Conservation (phyloP, 2,797 vertebrate species). For the Choloepus didactylus region DNA sequence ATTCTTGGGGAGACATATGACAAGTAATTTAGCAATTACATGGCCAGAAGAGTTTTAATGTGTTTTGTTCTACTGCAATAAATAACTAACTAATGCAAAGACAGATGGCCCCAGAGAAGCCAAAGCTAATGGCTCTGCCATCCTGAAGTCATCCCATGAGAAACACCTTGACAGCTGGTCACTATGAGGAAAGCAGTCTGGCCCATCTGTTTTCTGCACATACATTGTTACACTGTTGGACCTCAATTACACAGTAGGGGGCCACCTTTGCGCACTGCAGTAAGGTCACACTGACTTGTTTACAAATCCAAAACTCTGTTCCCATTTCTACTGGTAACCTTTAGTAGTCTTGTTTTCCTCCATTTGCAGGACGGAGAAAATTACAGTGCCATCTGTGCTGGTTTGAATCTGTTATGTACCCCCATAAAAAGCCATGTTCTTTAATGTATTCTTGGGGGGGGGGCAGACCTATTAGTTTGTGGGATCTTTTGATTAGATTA, state of each 20-base stretch:
- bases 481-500: no score
- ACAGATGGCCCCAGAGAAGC: constrained; percentile 49
- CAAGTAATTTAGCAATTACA: constrained; percentile 61
- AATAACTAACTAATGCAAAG: background rate
- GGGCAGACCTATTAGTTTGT: no score
- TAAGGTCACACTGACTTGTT: background rate
- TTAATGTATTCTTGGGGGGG: no score
- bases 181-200: background rate
- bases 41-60: background rate
- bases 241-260: background rate
- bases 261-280: background rate
- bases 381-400: background rate
- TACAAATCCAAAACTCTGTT: background rate
- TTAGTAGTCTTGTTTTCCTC: background rate
- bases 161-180: constrained; percentile 16
- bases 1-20: constrained; percentile 30
- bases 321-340: background rate
- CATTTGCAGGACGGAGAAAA: background rate
- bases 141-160: background rate
- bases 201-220: background rate
- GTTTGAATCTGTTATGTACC: no score
- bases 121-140: constrained; percentile 16
- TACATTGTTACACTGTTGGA: background rate
- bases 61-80: constrained; percentile 50
- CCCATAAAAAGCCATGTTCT: no score